Evolutionary conservation across 2,888 invertebrate genomes (phyloP).

Genomic region (Ligdia adustata): DNA sequence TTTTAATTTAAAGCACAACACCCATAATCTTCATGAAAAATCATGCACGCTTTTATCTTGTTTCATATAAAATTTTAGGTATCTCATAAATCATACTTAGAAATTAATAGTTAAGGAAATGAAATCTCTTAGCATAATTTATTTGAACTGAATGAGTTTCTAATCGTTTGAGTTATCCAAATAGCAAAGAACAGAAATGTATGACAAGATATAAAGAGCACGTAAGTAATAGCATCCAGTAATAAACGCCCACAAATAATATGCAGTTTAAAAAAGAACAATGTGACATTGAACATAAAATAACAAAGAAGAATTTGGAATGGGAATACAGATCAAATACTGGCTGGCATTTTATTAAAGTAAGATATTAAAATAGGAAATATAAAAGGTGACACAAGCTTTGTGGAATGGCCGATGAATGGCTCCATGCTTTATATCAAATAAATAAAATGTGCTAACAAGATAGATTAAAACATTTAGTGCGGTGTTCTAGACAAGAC

Average conservation of each 20-base stretch:
- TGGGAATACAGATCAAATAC: conserved; percentile 28
- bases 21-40: conserved; percentile 18
- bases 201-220: conserved; percentile 11
- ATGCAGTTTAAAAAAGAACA: conserved; percentile 18
- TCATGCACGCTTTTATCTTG: conserved; percentile 26
- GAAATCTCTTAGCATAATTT: too few species aligned
- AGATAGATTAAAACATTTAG: conserved; percentile 70
- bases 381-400: conserved; percentile 46
- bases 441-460: conserved; percentile 65
- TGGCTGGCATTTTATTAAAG: conserved; percentile 20
- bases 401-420: conserved; percentile 45
- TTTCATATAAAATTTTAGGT: too few species aligned
- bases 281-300: conserved; percentile 22
- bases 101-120: too few species aligned
- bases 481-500: conserved; percentile 69
- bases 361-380: conserved; percentile 31
- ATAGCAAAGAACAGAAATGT: conserved; percentile 4
- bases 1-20: conserved; percentile 22
- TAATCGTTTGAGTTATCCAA: too few species aligned
- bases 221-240: conserved; percentile 8
- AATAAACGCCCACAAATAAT: conserved; percentile 18
- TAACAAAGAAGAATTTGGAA: conserved; percentile 18
- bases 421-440: conserved; percentile 64
- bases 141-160: too few species aligned
- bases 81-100: too few species aligned